Evolutionary conservation across 2,113 vertebrate species (phyloP).

Genomic region (Riparia riparia): DNA sequence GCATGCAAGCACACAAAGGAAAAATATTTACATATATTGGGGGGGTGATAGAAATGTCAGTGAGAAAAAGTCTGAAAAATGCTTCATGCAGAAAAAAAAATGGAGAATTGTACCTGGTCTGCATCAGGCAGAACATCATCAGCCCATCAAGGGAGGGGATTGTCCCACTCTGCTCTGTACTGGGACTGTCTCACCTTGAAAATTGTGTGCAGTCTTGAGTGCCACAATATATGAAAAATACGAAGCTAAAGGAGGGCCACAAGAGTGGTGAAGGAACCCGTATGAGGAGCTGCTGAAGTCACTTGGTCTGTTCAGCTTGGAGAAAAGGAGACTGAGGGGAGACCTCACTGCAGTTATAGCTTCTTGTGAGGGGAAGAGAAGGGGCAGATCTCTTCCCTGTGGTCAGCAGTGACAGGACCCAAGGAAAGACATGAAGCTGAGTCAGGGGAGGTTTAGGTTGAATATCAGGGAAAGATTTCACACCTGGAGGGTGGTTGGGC

Average conservation of each 20-base stretch:
- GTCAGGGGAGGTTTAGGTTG: background rate
- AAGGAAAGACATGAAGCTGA: background rate
- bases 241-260: background rate
- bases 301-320: background rate
- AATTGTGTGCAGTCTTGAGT: background rate
- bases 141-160: background rate
- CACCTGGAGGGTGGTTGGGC: accelerated
- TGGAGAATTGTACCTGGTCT: background rate
- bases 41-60: background rate
- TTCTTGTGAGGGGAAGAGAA: background rate
- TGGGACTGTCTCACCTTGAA: background rate
- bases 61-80: background rate
- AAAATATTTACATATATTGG: background rate
- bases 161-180: background rate
- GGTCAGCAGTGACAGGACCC: background rate
- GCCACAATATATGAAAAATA: background rate
- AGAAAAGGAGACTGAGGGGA: background rate
- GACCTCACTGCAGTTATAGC: background rate
- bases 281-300: background rate
- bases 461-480: background rate
- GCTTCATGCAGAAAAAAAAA: background rate
- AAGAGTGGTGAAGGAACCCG: accelerated
- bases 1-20: background rate
- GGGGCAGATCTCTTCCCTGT: background rate
- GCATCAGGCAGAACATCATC: background rate